Percentiles rank a stretch among this genome's conserved stretches.
phyloP scores from a whole-genome alignment of 1,140 invertebrate species.

The Drosophila pseudoobscura region DNA sequence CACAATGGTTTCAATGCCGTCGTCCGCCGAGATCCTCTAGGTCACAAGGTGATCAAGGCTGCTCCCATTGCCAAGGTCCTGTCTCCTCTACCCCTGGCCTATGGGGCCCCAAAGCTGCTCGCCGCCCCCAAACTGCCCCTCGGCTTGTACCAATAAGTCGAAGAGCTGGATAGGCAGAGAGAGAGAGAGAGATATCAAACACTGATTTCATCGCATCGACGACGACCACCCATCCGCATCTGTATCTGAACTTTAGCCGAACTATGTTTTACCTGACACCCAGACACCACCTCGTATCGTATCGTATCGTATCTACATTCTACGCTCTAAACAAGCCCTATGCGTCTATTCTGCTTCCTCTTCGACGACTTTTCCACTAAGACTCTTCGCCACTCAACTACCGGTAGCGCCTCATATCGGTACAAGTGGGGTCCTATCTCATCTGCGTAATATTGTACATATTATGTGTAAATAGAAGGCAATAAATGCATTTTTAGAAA shows the following conservation, averaged over 20 bases:
- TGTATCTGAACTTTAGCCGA: constrained; percentile 31
- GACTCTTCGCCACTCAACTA: constrained; percentile 38
- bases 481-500: constrained; percentile 77
- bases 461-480: constrained; percentile 67
- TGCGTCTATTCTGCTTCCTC: constrained; percentile 8
- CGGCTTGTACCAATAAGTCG: constrained; percentile 58
- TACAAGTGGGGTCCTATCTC: constrained; percentile 49
- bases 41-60: constrained; percentile 83
- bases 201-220: constrained; percentile 76
- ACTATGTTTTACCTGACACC: constrained; percentile 8
- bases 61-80: constrained; percentile 61
- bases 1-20: constrained; percentile 84
- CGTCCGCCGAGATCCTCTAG: constrained; percentile 83
- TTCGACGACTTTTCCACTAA: constrained; percentile 36
- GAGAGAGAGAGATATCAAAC: constrained; percentile 59
- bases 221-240: constrained; percentile 59
- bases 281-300: constrained; percentile 16
- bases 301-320: constrained; percentile 29
- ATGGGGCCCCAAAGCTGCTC: constrained; percentile 61
- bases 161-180: constrained; percentile 14
- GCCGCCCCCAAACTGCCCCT: constrained; percentile 60
- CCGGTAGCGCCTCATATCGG: constrained; percentile 13
- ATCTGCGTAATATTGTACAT: constrained; percentile 53
- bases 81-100: constrained; percentile 53
- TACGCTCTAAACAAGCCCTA: constrained; percentile 3